phyloP scores from a whole-genome alignment of 1,140 invertebrate species.

The Fopius arisanus region DNA sequence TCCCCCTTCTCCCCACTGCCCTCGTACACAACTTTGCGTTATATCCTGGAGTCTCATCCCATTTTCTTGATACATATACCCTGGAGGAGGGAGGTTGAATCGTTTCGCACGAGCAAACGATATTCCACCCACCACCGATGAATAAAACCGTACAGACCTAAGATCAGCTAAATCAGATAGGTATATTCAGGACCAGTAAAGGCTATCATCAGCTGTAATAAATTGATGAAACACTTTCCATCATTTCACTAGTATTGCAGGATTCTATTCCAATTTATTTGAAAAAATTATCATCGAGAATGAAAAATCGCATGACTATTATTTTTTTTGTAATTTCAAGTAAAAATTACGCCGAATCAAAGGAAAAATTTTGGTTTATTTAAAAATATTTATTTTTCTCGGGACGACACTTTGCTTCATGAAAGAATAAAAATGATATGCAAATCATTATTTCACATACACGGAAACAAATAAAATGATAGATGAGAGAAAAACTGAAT shows the following conservation, averaged over 20 bases:
- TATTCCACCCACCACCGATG: conserved; percentile 14
- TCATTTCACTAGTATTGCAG: not conserved
- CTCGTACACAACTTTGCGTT: not conserved
- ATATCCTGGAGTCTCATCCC: conserved; percentile 31
- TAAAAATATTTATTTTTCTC: too few relatives aligned
- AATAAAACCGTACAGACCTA: not conserved
- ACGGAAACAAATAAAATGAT: too few relatives aligned
- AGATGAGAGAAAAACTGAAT: too few relatives aligned
- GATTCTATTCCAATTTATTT: not conserved
- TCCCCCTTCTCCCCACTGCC: conserved; percentile 32
- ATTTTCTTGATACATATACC: conserved; percentile 22
- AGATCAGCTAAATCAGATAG: not conserved
- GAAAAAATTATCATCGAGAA: too few relatives aligned
- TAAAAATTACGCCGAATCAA: too few relatives aligned
- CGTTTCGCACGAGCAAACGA: conserved; percentile 17
- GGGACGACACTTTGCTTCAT: too few relatives aligned
- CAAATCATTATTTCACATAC: too few relatives aligned
- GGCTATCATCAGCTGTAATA: not conserved
- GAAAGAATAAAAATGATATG: too few relatives aligned
- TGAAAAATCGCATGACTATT: too few relatives aligned
- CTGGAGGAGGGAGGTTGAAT: conserved; percentile 1
- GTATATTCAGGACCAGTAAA: not conserved
- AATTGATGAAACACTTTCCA: not conserved
- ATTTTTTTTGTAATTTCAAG: too few relatives aligned
- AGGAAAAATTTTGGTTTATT: too few relatives aligned